Evolutionary conservation across 2,888 invertebrate species (phyloP), one percentile per base, ranked within the genome.

Genomic region (Chymomyza procnemis): DNA sequence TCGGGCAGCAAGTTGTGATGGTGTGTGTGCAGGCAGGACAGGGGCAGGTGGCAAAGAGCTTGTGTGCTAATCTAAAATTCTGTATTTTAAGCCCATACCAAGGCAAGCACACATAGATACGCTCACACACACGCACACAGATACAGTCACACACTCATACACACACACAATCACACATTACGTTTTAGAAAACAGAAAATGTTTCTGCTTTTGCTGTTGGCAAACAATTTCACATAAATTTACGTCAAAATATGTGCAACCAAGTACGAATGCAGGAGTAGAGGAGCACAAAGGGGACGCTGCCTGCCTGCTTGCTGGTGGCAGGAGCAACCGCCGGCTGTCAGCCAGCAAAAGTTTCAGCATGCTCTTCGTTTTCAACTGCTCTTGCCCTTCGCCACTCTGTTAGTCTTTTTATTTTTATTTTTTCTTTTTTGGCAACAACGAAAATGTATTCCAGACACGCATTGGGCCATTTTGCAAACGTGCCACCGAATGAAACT

Each of bases 381-480:
- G n/a, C n/a, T 77, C 78, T 78, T 71, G 69, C 67, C 69, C 63
- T 59, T 64, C 67, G 62, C 71, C 72, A 64, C 64, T 26, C 26
- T 26, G 4, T 26, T 74, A 64, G 66, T 26, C 26, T 26, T 26
- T 26, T 26, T 26, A 75, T 79, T 71, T 68, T 56, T 71, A 22
- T 21, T 50, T 46, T 55, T 61, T 73, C 68, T 64, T 71, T 75
- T 77, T 85, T 78, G 81, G 79, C 81, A 84, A 85, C 80, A 74
- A 79, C 19, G 79, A 75, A 87, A 89, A 90, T 88, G 87, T 90
- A 90, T 90, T 90, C 90, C 68, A 85, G 79, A 88, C 90, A 90
- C 90, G 90, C 90, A 90, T 87, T 74, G 76, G 74, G 88, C 89
- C 90, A 90, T 89, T 88, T 89, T 89, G 87, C 84, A 88, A 90